phyloP scores from a whole-genome alignment of 2,113 vertebrate genomes.

The Cinclus mexicanus region DNA sequence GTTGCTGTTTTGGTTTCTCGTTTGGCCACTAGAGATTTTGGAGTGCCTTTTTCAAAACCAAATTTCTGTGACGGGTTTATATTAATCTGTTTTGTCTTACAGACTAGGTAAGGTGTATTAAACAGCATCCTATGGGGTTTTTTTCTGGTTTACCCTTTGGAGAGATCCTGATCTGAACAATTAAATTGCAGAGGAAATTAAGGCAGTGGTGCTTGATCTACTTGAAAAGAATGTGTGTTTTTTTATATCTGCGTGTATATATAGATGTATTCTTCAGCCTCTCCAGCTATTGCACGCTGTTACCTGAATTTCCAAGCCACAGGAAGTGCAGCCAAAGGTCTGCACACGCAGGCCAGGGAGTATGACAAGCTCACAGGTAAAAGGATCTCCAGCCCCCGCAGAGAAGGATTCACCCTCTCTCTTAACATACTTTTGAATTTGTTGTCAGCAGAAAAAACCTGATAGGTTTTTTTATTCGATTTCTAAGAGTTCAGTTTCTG shows the following conservation, averaged over 20 bases:
- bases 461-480: background rate
- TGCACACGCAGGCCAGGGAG: background rate
- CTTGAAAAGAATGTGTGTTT: background rate
- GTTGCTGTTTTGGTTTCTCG: background rate
- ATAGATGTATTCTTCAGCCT: background rate
- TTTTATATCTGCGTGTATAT: accelerated
- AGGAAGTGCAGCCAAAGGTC: background rate
- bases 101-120: background rate
- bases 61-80: background rate
- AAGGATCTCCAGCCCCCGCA: background rate
- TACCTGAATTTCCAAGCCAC: background rate
- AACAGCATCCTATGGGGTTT: accelerated
- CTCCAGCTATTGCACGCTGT: background rate
- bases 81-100: background rate
- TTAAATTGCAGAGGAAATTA: background rate
- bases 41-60: background rate
- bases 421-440: background rate
- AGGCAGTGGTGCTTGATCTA: background rate
- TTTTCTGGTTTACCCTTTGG: background rate
- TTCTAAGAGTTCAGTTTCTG: background rate
- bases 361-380: background rate
- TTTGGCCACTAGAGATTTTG: background rate
- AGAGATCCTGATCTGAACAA: background rate
- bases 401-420: background rate
- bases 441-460: background rate